Conservation (phyloP, 2,797 vertebrate genomes). For the Cryptoprocta ferox region DNA sequence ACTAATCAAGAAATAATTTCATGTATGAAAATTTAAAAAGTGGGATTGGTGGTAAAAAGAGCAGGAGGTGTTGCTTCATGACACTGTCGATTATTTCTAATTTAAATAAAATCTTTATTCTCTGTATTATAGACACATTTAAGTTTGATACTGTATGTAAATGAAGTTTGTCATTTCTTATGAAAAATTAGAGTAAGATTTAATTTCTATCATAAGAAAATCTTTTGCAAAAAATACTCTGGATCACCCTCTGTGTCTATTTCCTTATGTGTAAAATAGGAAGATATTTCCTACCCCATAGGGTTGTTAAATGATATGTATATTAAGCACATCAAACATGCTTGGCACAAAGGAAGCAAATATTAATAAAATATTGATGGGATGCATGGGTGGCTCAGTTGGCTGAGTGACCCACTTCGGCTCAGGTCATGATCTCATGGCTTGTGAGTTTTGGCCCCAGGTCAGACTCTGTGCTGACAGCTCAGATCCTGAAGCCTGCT, state of each 20-base stretch:
- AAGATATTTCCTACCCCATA: neutral
- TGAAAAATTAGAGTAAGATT: neutral
- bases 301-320: neutral
- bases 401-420: too few relatives aligned
- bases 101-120: constrained; percentile 31
- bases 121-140: neutral
- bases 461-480: too few relatives aligned
- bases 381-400: too few relatives aligned
- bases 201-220: neutral
- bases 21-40: constrained; percentile 38
- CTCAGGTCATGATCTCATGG: too few relatives aligned
- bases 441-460: too few relatives aligned
- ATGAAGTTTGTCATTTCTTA: neutral
- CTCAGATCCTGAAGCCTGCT: too few relatives aligned
- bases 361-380: neutral
- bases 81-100: neutral
- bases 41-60: neutral
- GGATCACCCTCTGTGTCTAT: neutral
- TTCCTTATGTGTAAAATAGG: neutral
- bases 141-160: neutral
- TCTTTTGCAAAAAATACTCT: neutral
- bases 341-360: neutral
- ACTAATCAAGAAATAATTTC: constrained; percentile 50
- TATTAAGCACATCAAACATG: neutral
- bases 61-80: neutral